Base-by-base conservation (phyloP, 2,797 vertebrate genomes). In the Merluccius polli region DNA sequence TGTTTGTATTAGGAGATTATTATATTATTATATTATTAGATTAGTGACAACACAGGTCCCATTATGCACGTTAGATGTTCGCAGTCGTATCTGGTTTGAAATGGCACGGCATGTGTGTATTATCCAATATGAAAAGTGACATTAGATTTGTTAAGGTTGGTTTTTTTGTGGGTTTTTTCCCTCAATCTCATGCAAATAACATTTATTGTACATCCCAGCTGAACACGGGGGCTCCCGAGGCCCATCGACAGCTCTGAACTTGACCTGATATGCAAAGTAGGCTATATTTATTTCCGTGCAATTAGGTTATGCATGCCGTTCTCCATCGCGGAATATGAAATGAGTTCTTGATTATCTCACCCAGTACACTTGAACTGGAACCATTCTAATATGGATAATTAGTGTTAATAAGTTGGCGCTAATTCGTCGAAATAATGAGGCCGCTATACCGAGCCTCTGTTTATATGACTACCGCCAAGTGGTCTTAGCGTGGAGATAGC, bases 311-410 rank as follows among this genome's bases (percentile, higher is more conserved):
- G 86, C 79, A 84, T 89, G 86, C 76, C 83, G 90, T 85, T 81
- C 87, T 89, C 90, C 91, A 93, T 93, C 90, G 80, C 76, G 81
- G 86, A 84, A 89, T 92, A 90, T 92, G 87, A 86, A 88, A 89
- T 92, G 89, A 86, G 89, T 90, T 91, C 88, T 90, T 92, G 93
- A 94, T 94, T 87, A 94, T 86, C 88, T 91, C 89, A 93, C 93
- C 91, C 92, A 92, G 89, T 75, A 87, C 90, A 80, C 86, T 89
- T 90, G 85, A 83, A 88, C 90, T 86, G 85, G 90, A 90, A 85
- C 86, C 83, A 77, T 80, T 87, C 87, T 91, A 91, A 93, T 92
- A 92, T 73, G 87, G 84, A 79, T 90, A 94, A 94, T 94, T 94
- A 94, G 89, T 71, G 72, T 63, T 85, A 93, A 94, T 94, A 94